These are phyloP conservation scores for Aphelocoma californica DNA, from an alignment of 2,797 vertebrate genomes.

Conservation along the genomic window DNA sequence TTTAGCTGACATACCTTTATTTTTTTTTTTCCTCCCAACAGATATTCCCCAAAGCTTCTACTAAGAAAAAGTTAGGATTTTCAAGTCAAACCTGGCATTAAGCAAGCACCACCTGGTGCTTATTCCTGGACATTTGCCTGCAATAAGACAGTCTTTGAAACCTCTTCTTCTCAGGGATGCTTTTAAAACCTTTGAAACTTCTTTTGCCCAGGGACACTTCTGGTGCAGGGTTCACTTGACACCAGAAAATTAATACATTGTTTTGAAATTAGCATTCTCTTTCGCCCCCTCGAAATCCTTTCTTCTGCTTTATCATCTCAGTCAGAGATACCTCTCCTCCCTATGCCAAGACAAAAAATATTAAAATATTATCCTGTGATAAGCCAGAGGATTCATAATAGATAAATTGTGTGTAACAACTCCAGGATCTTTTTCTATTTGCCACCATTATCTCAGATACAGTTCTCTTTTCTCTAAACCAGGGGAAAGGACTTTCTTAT, in stretches of 20 bases:
- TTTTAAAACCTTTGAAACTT: neutral
- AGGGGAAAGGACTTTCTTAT: neutral
- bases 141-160: neutral
- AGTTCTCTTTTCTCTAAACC: neutral
- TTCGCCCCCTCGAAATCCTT: neutral
- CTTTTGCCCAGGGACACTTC: neutral
- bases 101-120: neutral
- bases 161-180: neutral
- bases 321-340: neutral
- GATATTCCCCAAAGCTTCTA: neutral
- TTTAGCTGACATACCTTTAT: neutral
- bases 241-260: neutral
- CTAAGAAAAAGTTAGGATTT: neutral
- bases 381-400: neutral
- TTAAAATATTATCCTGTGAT: neutral
- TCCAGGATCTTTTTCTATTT: neutral
- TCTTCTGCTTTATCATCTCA: neutral
- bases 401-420: neutral
- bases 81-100: neutral
- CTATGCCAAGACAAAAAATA: neutral
- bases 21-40: rapidly evolving
- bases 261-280: neutral
- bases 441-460: neutral
- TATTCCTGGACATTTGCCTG: neutral
- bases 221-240: neutral